Base-by-base conservation (phyloP, 2,888 invertebrate genomes). In the Pycnomerus fuliginosus region DNA sequence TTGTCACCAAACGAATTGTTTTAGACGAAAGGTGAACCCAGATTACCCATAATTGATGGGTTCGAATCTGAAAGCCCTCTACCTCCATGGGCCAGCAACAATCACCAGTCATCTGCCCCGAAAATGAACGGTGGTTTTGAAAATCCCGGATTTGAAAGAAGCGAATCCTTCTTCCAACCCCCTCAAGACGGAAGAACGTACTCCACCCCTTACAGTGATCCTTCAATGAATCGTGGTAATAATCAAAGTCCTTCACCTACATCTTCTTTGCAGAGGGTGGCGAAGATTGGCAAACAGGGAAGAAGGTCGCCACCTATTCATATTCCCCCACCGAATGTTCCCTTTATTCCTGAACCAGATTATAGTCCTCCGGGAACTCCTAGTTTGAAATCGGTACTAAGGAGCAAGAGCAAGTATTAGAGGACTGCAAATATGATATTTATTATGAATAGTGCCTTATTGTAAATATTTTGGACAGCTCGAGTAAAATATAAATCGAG, bases 301-400 rank as follows among this genome's bases (percentile, higher is more conserved):
- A 13, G 14, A 2, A 24, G 15, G 10, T 16, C 10, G 2, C 16
- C 25, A n/a, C 10, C 10, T 10, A 23, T 36, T 24, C 11, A 29
- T 11, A 10, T 35, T 8, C 5, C 27, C 3, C 27, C 28, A 11
- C 36, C 35, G 2, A 12, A 28, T 28, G 28, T 10, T 12, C 28
- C 28, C 11, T 11, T 28, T 1, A 42, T 42, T 29, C 42, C 42
- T 10, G 30, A 29, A 17, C 41, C 41, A 7, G 43, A 43, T 31
- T 43, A 43, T 36, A 31, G 36, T 4, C 43, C 43, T 1, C 43
- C 43, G 1, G 29, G 24, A n/a, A 16, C 36, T 2, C 43, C 43
- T 1, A 30, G n/a, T 3, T 20, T 20, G 20, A 20, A 20, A 20
- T 20, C 20, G n/a, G n/a, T n/a, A n/a, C n/a, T n/a, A n/a, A n/a